These are phyloP conservation scores for Galaxea fascicularis DNA, from an alignment of 92 coral and sea anemone genomes.

Conservation along the genomic window DNA sequence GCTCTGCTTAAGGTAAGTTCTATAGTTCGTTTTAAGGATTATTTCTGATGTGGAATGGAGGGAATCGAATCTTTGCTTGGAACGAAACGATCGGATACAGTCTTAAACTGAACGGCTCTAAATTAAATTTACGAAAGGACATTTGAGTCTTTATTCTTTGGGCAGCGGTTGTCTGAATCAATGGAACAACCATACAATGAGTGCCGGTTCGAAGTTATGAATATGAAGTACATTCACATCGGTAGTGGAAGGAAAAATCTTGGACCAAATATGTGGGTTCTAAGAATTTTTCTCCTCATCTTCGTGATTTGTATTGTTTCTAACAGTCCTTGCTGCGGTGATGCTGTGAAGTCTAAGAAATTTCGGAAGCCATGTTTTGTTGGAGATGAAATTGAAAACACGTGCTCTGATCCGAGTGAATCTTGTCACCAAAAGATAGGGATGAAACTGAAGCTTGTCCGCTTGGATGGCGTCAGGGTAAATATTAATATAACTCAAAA, in stretches of 20 bases:
- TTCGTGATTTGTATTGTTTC: not conserved
- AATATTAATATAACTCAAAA: not conserved
- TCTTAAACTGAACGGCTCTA: too few species aligned
- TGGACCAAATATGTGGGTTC: slow-evolving; percentile 12
- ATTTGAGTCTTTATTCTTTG: not conserved
- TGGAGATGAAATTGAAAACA: slow-evolving; percentile 66
- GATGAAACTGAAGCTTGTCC: slow-evolving; percentile 38
- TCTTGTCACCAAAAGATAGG: slow-evolving; percentile 52
- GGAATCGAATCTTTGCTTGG: too few species aligned
- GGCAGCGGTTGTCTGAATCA: not conserved
- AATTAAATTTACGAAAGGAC: not conserved
- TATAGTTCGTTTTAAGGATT: too few species aligned
- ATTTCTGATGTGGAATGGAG: too few species aligned
- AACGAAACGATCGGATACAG: too few species aligned
- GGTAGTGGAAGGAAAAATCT: not conserved
- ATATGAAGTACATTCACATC: not conserved
- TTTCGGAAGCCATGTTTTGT: slow-evolving; percentile 68
- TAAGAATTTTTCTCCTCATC: not conserved
- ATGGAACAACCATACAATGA: not conserved
- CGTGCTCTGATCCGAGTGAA: slow-evolving; percentile 59
- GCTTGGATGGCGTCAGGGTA: slow-evolving; percentile 72
- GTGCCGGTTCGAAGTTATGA: not conserved
- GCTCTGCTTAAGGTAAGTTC: too few species aligned
- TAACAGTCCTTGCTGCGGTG: not conserved
- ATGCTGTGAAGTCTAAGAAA: slow-evolving; percentile 12